Conservation (phyloP, 2,888 invertebrate genomes). For the Nemoura dubitans region DNA sequence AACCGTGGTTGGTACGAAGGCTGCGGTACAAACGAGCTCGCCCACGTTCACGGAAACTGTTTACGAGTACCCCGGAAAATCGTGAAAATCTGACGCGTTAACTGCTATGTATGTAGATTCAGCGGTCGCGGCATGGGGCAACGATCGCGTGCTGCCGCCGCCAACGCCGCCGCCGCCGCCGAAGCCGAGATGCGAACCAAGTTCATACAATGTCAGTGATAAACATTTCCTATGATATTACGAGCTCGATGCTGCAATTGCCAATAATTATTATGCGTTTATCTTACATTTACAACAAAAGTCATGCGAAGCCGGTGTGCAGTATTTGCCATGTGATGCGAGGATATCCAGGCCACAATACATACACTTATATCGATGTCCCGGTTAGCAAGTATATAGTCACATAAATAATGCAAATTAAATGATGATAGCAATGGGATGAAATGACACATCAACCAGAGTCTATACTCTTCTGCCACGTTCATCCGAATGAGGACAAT, state of each 20-base stretch:
- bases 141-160: neutral
- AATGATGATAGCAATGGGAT: neutral
- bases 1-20: neutral
- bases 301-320: slow-evolving; percentile 3
- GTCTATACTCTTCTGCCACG: neutral
- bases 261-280: neutral
- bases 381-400: neutral
- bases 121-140: neutral
- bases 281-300: slow-evolving; percentile 15
- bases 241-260: neutral
- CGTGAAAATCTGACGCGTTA: neutral
- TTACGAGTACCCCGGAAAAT: neutral
- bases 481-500: neutral
- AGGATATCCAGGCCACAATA: neutral
- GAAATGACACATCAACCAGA: neutral
- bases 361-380: neutral
- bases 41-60: neutral
- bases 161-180: too few species aligned
- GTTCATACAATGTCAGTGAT: neutral
- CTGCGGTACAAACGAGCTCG: neutral
- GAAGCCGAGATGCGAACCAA: neutral
- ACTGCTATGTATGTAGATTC: neutral
- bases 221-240: slow-evolving; percentile 8
- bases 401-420: slow-evolving; percentile 8
- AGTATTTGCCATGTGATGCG: neutral